A percentile compares a stretch with the other conserved stretches of the same genome.
Conservation (phyloP, 2,888 invertebrate genomes). For the Congeria kusceri region DNA sequence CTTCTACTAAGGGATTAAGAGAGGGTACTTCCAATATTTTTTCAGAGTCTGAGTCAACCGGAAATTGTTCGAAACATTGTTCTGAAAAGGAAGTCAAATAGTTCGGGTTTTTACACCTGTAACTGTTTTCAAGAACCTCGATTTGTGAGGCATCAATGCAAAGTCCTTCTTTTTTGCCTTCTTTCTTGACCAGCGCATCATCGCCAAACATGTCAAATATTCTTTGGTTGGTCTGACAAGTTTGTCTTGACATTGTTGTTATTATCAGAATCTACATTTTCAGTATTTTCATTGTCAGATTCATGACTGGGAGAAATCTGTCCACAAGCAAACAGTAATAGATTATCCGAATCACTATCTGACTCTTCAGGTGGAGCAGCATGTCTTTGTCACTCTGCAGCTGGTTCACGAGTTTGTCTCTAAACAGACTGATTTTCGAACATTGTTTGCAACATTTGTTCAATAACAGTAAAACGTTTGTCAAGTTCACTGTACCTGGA, state of each 20-base stretch:
- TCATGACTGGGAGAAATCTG: background rate
- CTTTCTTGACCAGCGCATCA: background rate
- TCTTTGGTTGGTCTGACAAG: background rate
- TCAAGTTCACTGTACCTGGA: slow-evolving; percentile 6
- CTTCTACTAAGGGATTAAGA: background rate
- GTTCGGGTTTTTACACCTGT: slow-evolving; percentile 1
- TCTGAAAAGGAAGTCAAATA: background rate
- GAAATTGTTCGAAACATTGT: background rate
- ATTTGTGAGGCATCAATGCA: slow-evolving; percentile 2
- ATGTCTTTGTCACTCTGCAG: background rate
- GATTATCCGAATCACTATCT: background rate
- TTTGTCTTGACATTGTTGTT: background rate
- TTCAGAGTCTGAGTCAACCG: background rate
- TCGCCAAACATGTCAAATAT: slow-evolving; percentile 11
- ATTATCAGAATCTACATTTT: background rate
- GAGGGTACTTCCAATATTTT: slow-evolving; percentile 3
- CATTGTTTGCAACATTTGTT: background rate
- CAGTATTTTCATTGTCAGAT: background rate
- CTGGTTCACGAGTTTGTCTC: background rate
- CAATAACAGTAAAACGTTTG: background rate
- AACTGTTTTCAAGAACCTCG: background rate
- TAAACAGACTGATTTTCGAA: background rate
- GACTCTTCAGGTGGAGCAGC: background rate
- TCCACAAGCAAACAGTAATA: background rate
- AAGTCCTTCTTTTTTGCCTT: background rate